Evolutionary conservation across 2,888 invertebrate species (phyloP), one percentile per base, ranked within the genome.

Genomic region (Nemoura dubitans): DNA sequence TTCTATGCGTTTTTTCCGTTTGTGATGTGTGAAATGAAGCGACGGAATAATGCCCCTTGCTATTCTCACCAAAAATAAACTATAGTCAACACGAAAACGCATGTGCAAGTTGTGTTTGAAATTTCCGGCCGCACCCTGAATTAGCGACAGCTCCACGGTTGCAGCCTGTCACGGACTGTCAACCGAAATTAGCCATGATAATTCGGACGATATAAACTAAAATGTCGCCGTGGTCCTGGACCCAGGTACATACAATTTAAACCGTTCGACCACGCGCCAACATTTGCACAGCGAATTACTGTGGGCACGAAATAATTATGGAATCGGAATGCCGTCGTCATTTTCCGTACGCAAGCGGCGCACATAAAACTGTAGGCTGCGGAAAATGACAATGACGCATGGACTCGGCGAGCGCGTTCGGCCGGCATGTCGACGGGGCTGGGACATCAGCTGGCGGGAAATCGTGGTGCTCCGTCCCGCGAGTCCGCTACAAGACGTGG

Each of bases 301-400:
- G 59, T 1, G 59, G 21, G 16, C 59, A 16, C 59, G 14, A 59
- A 59, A 59, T 59, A 59, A 59, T 59, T 59, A 21, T 21, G 59
- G 59, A 59, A 59, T 59, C 59, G 59, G 59, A 59, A 59, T 59
- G 59, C 59, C 59, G 59, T 21, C 14, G 59, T 59, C 59, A 59
- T 10, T 59, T 59, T 10, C 59, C 3, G 1, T 59, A 10, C 36
- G 10, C 5, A 36, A 36, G 5, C 10, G 5, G 59, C 14, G 59
- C 14, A 59, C 59, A 59, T 59, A 59, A 59, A 59, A 21, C 21
- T 7, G 59, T 59, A 21, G 59, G 2, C 59, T 21, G 59, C 6
- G 59, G 59, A 59, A 59, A 59, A 59, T 59, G 59, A 59, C 59
- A 59, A 59, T 59, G 59, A 59, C 59, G 59, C 59, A 59, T 59